Evolutionary conservation across 2,888 invertebrate genomes (phyloP), one percentile per base, ranked within the genome.

Genomic region (Lottia gigantea): DNA sequence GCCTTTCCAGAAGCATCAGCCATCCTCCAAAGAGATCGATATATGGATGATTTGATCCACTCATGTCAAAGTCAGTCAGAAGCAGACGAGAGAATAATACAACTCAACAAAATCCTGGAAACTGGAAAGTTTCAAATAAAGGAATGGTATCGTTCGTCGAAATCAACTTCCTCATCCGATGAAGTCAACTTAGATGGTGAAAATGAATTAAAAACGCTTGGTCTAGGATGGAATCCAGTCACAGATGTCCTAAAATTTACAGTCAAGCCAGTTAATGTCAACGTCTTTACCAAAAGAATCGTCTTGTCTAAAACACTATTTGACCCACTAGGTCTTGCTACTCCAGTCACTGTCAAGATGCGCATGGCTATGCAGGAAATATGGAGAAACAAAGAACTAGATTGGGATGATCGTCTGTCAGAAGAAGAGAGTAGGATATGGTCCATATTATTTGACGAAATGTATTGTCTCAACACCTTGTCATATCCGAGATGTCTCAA

Each of bases 11-110:
- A 72, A 19, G 70, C 69, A 19, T 16, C 72, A 19, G 46, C 26
- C 62, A 67, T 70, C 1, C 23, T 72, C 16, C n/a, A 55, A 46
- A 25, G 61, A n/a, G 67, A 72, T 19, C 23, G 72, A 16, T 70
- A 72, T 62, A 68, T 72, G 65, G 72, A 66, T 25, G 72, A 72
- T 47, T 23, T 68, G 7, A 64, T 71, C 25, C 64, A 64, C 19
- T 71, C 71, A 15, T 68, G 64, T 49, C 46, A 23, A 11, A 40
- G 23, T 23, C 14, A 15, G 1, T 19, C n/a, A 6, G 31, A 66
- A 31, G 71, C 71, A 16, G 23, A n/a, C 12, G 46, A 67, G n/a
- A 12, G 31, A 23, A 71, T 67, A 23, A 15, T 7, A 40, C 62
- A 64, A 12, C 47, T 71, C 31, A 68, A 71, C 46, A 3, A 55